These are phyloP conservation scores for Andricus grossulariae DNA, from an alignment of 1,140 invertebrate genomes.

Conservation along the genomic window DNA sequence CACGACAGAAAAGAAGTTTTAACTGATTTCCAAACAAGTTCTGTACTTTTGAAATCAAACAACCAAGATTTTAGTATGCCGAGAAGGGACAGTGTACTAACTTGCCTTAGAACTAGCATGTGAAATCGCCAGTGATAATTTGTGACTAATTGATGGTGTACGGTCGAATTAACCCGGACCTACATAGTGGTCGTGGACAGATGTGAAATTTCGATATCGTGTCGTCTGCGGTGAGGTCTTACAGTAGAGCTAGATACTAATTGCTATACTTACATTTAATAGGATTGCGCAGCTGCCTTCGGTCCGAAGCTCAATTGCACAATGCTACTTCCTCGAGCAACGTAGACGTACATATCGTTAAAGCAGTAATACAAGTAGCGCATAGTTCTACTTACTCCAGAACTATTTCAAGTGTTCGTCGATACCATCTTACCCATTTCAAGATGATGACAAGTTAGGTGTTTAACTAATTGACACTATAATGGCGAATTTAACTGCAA, in stretches of 20 bases:
- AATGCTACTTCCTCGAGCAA: slow-evolving; percentile 19
- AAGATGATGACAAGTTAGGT: slow-evolving; percentile 18
- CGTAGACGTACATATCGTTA: slow-evolving; percentile 23
- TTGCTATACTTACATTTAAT: slow-evolving; percentile 24
- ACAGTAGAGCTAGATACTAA: slow-evolving; percentile 16
- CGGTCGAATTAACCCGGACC: slow-evolving; percentile 14
- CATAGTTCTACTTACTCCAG: slow-evolving; percentile 10
- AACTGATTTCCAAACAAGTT: no score
- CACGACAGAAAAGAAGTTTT: no score
- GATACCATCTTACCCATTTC: not conserved
- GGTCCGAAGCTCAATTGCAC: slow-evolving; percentile 18
- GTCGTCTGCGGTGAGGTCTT: slow-evolving; percentile 24
- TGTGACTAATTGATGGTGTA: slow-evolving; percentile 27
- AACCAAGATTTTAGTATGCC: not conserved
- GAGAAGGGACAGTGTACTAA: not conserved
- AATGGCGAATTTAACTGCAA: not conserved
- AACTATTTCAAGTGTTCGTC: slow-evolving; percentile 19
- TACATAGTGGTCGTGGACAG: slow-evolving; percentile 19
- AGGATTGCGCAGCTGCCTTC: slow-evolving; percentile 25
- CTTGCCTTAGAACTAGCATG: slow-evolving; percentile 3
- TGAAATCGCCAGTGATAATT: slow-evolving; percentile 22
- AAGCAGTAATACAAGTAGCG: slow-evolving; percentile 7
- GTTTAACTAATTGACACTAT: not conserved
- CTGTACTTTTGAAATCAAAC: not conserved
- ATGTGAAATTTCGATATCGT: slow-evolving; percentile 30